Percentiles rank a stretch among this genome's conserved stretches.
phyloP scores from a whole-genome alignment of 64 coral and sea anemone genomes.

The Montipora efflorescens region DNA sequence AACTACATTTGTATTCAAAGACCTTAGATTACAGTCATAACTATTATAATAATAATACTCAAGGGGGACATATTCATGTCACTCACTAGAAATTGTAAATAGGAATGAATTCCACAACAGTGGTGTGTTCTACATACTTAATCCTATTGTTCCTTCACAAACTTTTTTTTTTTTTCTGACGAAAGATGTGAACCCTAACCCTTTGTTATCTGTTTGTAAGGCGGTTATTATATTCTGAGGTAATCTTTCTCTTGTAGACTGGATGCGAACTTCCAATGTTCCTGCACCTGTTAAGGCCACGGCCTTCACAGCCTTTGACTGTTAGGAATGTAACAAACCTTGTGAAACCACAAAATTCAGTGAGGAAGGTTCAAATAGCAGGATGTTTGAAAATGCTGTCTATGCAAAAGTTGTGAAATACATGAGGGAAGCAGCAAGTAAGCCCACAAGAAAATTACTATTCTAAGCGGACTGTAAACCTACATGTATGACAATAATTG shows the following conservation, averaged over 20 bases:
- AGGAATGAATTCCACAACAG: too few relatives aligned
- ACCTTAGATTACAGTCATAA: too few relatives aligned
- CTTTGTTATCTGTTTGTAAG: too few relatives aligned
- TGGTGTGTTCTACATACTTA: too few relatives aligned
- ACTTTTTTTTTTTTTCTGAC: too few relatives aligned
- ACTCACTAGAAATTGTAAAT: too few relatives aligned
- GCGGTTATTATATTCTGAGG: background rate
- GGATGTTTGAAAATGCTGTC: constrained; percentile 34
- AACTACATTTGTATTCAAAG: too few relatives aligned
- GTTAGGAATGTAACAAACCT: constrained; percentile 4
- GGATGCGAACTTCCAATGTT: constrained; percentile 26
- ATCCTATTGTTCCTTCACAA: too few relatives aligned
- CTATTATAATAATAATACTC: too few relatives aligned
- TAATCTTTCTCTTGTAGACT: constrained; percentile 3
- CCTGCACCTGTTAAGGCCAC: constrained; percentile 14
- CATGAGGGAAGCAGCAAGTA: constrained; percentile 51
- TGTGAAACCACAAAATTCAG: constrained; percentile 43
- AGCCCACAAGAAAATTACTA: background rate
- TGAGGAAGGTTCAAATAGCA: constrained; percentile 37
- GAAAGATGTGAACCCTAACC: too few relatives aligned
- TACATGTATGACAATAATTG: too few relatives aligned
- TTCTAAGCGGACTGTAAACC: background rate
- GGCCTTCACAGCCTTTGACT: background rate
- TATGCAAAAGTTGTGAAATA: constrained; percentile 45
- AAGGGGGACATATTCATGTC: too few relatives aligned